Base-by-base conservation (phyloP, 2,888 invertebrate species). In the Lumbricus terrestris region DNA sequence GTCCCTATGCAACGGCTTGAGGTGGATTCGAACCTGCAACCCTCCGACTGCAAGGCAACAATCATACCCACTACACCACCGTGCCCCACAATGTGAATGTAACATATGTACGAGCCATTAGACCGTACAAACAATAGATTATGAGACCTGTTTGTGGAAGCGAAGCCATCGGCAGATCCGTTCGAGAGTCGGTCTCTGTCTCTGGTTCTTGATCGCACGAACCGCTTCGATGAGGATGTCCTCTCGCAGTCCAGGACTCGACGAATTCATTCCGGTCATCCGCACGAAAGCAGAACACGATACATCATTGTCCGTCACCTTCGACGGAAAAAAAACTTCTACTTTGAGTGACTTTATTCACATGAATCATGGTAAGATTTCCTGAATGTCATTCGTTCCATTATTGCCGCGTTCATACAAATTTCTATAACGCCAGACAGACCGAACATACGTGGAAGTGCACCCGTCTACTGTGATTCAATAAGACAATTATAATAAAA, bases 151-250 rank as follows among this genome's bases (percentile, higher is more conserved):
- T 34, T 90, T 89, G 35, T 90, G 90, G 83, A 89, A 89, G 85
- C 89, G 89, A 23, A 90, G 42, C 40, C 89, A 90, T 54, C 89
- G 83, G 54, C 40, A 88, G 37, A 92, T 91, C 29, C 98, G 96
- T 95, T 98, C 98, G 92, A 97, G 97, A 95, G 97, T 98, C 90
- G 98, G 98, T 93, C 98, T 96, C 95, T 98, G 98, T 95, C 98
- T 98, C 95, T 98, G 98, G 90, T 97, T 97, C 93, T 98, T 97
- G 93, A 98, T 98, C 96, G 98, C 98, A 93, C 97, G 96, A 94
- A 98, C 98, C 93, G 98, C 98, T 88, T 94, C 94, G 88, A 95
- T 93, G 89, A 95, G 88, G 29, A 85, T 16, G 37, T 85, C 85
- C 85, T 85, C 85, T 85, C 23, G 15, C 4, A 85, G 5, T 23